Evolutionary conservation across 2,888 invertebrate species (phyloP).

Genomic region (Muschampia plurimacula): DNA sequence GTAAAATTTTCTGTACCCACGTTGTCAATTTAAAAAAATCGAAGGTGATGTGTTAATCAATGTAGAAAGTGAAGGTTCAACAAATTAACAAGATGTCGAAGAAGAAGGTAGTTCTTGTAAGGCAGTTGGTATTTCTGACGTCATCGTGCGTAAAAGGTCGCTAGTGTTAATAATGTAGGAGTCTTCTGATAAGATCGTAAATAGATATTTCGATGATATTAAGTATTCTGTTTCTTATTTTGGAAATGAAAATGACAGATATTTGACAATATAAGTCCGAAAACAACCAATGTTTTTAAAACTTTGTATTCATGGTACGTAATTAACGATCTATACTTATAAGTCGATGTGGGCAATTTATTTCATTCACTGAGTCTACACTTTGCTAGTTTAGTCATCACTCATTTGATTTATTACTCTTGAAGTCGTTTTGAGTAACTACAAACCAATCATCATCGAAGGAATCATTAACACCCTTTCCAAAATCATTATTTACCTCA

Average conservation of each 20-base stretch:
- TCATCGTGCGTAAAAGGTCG: conserved; percentile 70
- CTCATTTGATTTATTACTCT: conserved; percentile 33
- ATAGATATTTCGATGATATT: neutral
- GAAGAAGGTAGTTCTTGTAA: conserved; percentile 63
- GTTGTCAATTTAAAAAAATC: neutral
- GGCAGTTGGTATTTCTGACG: conserved; percentile 64
- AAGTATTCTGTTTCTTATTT: neutral
- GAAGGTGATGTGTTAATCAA: neutral
- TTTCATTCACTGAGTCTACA: neutral
- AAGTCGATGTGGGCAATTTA: conserved; percentile 36
- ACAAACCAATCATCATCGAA: conserved; percentile 30
- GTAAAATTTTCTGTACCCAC: neutral
- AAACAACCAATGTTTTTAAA: neutral
- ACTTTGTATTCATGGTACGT: neutral
- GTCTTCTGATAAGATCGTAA: conserved; percentile 51
- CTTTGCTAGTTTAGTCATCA: conserved; percentile 25
- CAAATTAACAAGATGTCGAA: conserved; percentile 59
- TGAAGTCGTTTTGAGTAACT: conserved; percentile 22
- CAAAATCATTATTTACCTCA: conserved; percentile 38
- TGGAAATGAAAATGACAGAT: neutral
- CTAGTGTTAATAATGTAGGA: conserved; percentile 59
- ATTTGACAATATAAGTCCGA: conserved; percentile 43
- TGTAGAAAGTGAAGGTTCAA: conserved; percentile 19
- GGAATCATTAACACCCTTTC: conserved; percentile 37
- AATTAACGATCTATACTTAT: conserved; percentile 6